Conservation (phyloP, 2,113 vertebrate genomes). For the Clarias macrocephalus region DNA sequence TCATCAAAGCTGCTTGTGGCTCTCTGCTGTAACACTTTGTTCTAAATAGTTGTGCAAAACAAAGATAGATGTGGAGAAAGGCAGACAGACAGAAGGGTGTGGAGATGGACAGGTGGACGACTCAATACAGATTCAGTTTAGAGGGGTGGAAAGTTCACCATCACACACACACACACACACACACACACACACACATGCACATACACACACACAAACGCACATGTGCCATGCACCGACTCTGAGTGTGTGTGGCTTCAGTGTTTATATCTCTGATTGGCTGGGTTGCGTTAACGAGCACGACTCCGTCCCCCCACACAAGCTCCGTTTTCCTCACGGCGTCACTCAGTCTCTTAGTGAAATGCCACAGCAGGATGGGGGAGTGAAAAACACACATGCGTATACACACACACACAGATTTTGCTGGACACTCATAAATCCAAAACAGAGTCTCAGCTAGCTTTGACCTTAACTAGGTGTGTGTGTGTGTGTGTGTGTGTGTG, state of each 20-base stretch:
- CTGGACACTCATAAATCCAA: neutral
- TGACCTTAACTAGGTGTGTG: neutral
- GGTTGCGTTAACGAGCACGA: slow-evolving; percentile 65
- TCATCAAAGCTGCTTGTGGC: neutral
- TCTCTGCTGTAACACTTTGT: neutral
- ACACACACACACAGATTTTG: slow-evolving; percentile 31
- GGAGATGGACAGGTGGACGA: neutral
- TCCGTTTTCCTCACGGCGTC: slow-evolving; percentile 76
- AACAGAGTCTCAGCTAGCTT: neutral
- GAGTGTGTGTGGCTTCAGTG: slow-evolving; percentile 50
- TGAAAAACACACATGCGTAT: slow-evolving; percentile 61
- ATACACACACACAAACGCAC: slow-evolving; percentile 21
- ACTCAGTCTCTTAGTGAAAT: slow-evolving; percentile 78
- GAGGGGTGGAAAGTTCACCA: neutral
- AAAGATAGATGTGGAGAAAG: neutral
- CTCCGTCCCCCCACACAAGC: slow-evolving; percentile 57
- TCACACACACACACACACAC: slow-evolving; percentile 43
- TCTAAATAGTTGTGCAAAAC: neutral
- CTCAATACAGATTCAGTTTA: neutral
- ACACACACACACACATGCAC: slow-evolving; percentile 34
- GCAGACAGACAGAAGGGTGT: neutral
- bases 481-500: neutral
- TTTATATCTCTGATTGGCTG: slow-evolving; percentile 72
- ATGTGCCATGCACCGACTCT: slow-evolving; percentile 22
- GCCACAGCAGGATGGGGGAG: slow-evolving; percentile 68